Evolutionary conservation across 2,888 invertebrate genomes (phyloP), one percentile per base, ranked within the genome.

Genomic region (Xylota sylvarum): DNA sequence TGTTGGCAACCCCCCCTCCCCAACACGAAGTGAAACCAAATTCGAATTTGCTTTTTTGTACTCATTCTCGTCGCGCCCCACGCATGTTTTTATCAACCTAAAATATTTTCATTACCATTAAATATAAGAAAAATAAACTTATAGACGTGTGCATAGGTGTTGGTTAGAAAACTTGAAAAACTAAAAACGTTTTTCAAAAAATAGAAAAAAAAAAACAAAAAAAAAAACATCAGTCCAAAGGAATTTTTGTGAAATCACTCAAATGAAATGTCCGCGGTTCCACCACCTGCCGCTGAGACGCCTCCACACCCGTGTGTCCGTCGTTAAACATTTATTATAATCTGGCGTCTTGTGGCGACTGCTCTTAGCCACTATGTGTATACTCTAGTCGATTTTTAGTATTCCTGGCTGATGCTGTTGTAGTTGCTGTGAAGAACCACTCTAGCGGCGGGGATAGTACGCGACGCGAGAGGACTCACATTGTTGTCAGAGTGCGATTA

Each of bases 51-150:
- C 19, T 56, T 60, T n/a, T 70, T 60, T 55, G 48, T 73, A 58
- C 50, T 67, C 40, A 23, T 56, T 70, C 56, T 56, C 56, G 50
- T 58, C 65, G 40, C 70, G 27, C 48, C 82, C 78, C 79, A 84
- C 83, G 83, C 83, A 73, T 73, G 52, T 79, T 84, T 77, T 82
- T 73, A 84, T 84, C 52, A 84, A 79, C 83, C 48, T 69, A 32
- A 79, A 79, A 78, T 73, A 73, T 73, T 84, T 84, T 79, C 83
- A 84, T 84, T 84, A 79, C 60, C 83, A 80, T 67, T 74, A 56
- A 74, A 67, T 55, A 52, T n/a, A 60, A 52, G 46, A 83, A 67
- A 79, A 74, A 76, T 40, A 65, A 78, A 65, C 58, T 46, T 48
- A 48, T 58, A 23, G 12, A 5, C 14, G 32, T 50, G 30, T 76